Evolutionary conservation across 2,113 vertebrate genomes (phyloP).

Genomic region (cattle (Bos taurus)): ARS-UCD2.0 NC_037328.1:14686001-14686500

Average conservation of each 20-base stretch:
- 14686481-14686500: background rate
- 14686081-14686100: too few species aligned
- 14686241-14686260: background rate
- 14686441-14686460: background rate
- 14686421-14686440: background rate
- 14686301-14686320: background rate
- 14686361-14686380: rapidly evolving
- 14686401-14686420: background rate
- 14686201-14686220: background rate
- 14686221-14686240: background rate
- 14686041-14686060: too few species aligned
- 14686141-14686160: background rate
- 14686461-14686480: background rate
- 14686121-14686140: too few species aligned
- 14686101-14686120: too few species aligned
- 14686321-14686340: rapidly evolving
- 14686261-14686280: background rate
- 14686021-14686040: too few species aligned
- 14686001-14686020: too few species aligned
- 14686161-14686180: background rate
- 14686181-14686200: rapidly evolving
- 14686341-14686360: background rate
- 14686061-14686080: too few species aligned
- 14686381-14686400: background rate
- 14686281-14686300: background rate